Conservation (phyloP, 2,888 invertebrate genomes). For the Ornithoptera priamus region DNA sequence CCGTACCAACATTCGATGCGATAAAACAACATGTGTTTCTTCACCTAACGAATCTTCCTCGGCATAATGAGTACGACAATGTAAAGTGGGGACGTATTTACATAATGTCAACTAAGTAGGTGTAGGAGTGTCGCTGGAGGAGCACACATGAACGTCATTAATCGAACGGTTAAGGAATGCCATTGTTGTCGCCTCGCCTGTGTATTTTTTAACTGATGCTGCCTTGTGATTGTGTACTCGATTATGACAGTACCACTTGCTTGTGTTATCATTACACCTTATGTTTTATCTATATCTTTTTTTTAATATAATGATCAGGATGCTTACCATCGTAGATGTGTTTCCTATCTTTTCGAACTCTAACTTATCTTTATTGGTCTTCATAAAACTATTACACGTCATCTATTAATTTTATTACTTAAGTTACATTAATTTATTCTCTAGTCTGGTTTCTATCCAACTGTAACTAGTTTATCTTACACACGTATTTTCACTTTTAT, state of each 20-base stretch:
- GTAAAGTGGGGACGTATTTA: conserved; percentile 77
- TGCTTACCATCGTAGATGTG: no score
- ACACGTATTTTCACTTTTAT: no score
- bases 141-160: conserved; percentile 66
- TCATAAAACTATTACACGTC: no score
- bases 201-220: conserved; percentile 64
- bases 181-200: conserved; percentile 58
- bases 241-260: conserved; percentile 46
- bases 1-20: conserved; percentile 47
- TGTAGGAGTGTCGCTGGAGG: conserved; percentile 68
- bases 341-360: no score
- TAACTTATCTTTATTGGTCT: no score
- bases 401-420: no score
- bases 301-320: no score
- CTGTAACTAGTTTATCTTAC: no score
- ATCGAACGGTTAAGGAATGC: conserved; percentile 73
- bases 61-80: conserved; percentile 78
- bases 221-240: conserved; percentile 47
- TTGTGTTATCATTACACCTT: conserved; percentile 7
- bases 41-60: conserved; percentile 79
- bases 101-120: conserved; percentile 80
- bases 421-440: no score
- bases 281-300: background rate
- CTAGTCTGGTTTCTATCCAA: no score
- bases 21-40: conserved; percentile 80